Percentiles rank a stretch among this genome's conserved stretches.
Conservation (phyloP, 2,888 invertebrate genomes). For the Nymphalis urticae region DNA sequence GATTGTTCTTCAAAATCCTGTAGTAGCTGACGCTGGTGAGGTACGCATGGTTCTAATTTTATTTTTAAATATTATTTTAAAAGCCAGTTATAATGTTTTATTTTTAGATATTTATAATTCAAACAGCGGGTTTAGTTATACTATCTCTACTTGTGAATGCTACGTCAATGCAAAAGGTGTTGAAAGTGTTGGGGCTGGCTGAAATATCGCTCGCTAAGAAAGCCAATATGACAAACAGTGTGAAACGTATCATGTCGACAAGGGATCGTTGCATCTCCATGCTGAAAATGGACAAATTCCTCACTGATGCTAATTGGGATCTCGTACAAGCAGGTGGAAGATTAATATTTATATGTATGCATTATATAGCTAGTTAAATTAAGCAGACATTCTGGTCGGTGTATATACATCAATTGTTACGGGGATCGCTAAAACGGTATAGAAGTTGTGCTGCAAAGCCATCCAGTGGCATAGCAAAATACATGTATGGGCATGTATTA, state of each 20-base stretch:
- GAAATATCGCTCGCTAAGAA: constrained; percentile 78
- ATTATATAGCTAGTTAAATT: too few relatives aligned
- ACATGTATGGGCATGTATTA: too few relatives aligned
- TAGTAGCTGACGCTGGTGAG: constrained; percentile 60
- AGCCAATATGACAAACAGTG: constrained; percentile 80
- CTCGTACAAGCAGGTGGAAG: constrained; percentile 70
- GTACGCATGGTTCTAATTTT: constrained; percentile 43
- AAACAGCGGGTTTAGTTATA: constrained; percentile 81
- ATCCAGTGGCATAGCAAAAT: too few relatives aligned
- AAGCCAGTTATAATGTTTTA: not conserved
- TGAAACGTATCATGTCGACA: constrained; percentile 72
- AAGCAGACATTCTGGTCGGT: too few relatives aligned
- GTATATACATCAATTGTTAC: too few relatives aligned
- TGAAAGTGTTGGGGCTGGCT: constrained; percentile 76
- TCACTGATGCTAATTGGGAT: constrained; percentile 84
- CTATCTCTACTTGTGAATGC: constrained; percentile 82
- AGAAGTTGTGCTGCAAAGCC: too few relatives aligned
- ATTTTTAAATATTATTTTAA: not conserved
- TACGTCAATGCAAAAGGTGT: constrained; percentile 75
- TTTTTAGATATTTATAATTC: constrained; percentile 75
- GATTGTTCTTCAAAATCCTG: constrained; percentile 73
- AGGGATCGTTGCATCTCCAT: constrained; percentile 78
- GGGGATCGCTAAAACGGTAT: too few relatives aligned
- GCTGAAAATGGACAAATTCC: constrained; percentile 83
- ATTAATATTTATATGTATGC: not conserved